Conservation (phyloP, 2,888 invertebrate species). For the Ectemnius cavifrons region DNA sequence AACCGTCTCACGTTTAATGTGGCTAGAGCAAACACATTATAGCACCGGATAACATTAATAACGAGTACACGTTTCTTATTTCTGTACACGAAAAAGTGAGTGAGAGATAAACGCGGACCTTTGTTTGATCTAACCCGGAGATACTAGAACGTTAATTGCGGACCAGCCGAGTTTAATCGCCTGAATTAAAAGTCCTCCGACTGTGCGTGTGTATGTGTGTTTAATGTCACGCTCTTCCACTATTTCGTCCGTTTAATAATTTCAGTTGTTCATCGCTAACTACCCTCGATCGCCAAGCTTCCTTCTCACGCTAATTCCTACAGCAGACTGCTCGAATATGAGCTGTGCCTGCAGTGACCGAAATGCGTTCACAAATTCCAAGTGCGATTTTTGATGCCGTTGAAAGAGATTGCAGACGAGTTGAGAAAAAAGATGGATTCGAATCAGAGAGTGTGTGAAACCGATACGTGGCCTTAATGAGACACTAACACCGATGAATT, state of each 20-base stretch:
- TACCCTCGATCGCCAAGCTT: neutral
- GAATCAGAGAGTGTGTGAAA: too few species aligned
- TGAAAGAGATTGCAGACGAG: too few species aligned
- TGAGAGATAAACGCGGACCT: neutral
- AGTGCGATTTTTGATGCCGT: too few species aligned
- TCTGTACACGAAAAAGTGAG: neutral
- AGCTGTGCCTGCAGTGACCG: too few species aligned
- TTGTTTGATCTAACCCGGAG: slow-evolving; percentile 4
- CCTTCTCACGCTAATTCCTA: slow-evolving; percentile 1
- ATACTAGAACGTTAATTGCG: slow-evolving; percentile 1
- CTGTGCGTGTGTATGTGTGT: neutral
- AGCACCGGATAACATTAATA: slow-evolving; percentile 1
- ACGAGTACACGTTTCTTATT: neutral
- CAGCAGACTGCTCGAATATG: neutral
- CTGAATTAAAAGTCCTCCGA: slow-evolving; percentile 8
- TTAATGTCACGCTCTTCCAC: neutral
- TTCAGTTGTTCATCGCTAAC: neutral
- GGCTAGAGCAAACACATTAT: neutral
- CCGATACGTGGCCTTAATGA: too few species aligned
- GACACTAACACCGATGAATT: too few species aligned
- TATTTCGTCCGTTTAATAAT: neutral
- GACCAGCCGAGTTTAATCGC: slow-evolving; percentile 13
- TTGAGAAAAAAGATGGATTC: too few species aligned
- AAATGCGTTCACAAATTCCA: too few species aligned
- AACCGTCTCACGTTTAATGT: too few species aligned